Evolutionary conservation across 2,888 invertebrate genomes (phyloP), one percentile per base, ranked within the genome.

Genomic region (Plebejus argus): DNA sequence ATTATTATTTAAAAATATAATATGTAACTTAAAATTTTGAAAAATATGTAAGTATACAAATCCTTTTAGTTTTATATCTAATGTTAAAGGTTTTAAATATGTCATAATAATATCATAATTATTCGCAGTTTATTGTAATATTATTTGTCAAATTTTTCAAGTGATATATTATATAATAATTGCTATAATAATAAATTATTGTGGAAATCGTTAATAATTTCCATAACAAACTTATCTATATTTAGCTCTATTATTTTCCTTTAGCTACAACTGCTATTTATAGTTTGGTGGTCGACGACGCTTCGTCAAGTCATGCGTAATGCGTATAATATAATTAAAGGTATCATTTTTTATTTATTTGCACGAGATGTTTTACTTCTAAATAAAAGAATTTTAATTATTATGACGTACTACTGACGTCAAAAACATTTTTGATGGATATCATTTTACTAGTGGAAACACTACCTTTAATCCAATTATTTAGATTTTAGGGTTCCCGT

Each of bases 311-410:
- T 66, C 15, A 66, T 28, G 61, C 12, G 28, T 61, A 4, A 23
- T 23, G 12, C 28, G 23, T 15, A 66, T 4, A 66, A 28, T 12
- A 66, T n/a, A n/a, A n/a, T n/a, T n/a, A n/a, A 20, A 10, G 58
- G 61, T 61, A 61, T 61, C 23, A 61, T 23, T 23, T 61, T 61
- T 66, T 53, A 53, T 53, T 18, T 66, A 66, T 18, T 66, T 66
- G 15, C 4, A 33, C 15, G 28, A 66, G 66, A 66, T 66, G 3
- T 66, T 28, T 66, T 66, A 23, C 28, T 23, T 12, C 5, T 15
- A 15, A 33, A 66, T 15, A 15, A 33, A 66, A 66, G 6, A 15
- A 66, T 18, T 18, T 66, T 66, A 66, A 66, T 66, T 66, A 33
- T 2, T 20, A 28, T 66, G 66, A 66, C 28, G 66, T 66, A 15